Base-by-base conservation (phyloP, 2,113 vertebrate species). In the Alligator sinensis region DNA sequence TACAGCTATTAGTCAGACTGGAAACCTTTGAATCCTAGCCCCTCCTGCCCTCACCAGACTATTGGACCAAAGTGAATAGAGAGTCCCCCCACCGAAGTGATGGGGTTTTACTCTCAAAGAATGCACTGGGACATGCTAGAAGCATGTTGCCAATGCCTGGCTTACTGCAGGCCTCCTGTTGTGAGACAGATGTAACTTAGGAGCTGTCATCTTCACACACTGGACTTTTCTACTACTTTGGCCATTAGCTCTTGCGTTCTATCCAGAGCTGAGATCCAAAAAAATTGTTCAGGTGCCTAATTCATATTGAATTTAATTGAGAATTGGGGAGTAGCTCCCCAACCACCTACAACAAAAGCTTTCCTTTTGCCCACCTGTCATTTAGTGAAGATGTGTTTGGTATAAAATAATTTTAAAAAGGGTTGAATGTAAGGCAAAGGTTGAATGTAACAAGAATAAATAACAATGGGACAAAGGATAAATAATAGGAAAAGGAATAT, bases 361-460 rank as follows among this genome's bases (percentile, higher is more conserved):
- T 95, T 87, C 21, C 27, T 86, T 80, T 82, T 47, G n/a, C 24
- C 11, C 80, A 28, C 2, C 14, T 75, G 9, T 82, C 72, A 62
- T 70, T 84, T 30, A 62, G 66, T 34, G 64, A 24, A 82, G 47
- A 84, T 47, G 6, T 84, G 6, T 84, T 77, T 86, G 10, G 76
- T 86, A 9, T 38, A 24, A n/a, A 74, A 60, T 24, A 13, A 3
- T n/a, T 15, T 54, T 92, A 86, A 84, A 75, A 75, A 93, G 38
- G 57, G 74, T 77, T 82, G 34, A 64, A 84, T 34, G 86, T 77
- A 66, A 85, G 38, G 80, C 1, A 5, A 24, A 30, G 60, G 77
- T 77, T 82, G 34, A 64, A 84, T 34, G 86, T 77, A 66, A 85
- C 81, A 86, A 80, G 89, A 89, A 58, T 28, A 27, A 14, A 13